Percentiles rank a stretch among this genome's conserved stretches.
Evolutionary conservation across 2,797 vertebrate genomes (phyloP).

Genomic region (Phataginus tricuspis): DNA sequence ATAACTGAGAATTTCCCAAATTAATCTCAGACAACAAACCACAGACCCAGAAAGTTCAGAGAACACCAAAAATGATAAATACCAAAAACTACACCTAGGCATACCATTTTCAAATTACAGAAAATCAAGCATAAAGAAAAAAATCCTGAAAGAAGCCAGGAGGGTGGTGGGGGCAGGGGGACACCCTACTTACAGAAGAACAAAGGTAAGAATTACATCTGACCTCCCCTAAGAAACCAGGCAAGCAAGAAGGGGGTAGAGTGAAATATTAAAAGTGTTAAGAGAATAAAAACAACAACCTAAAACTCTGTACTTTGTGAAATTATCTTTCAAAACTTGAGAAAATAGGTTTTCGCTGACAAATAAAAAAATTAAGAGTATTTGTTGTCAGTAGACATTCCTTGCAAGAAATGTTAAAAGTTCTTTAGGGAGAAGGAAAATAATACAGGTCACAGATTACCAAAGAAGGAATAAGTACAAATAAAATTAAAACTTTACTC

Average conservation of each 20-base stretch:
- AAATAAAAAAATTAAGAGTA: background rate
- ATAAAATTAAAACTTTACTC: background rate
- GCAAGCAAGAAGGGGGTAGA: background rate
- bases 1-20: background rate
- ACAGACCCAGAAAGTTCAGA: background rate
- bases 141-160: background rate
- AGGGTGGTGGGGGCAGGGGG: background rate
- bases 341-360: background rate
- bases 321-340: background rate
- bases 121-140: background rate
- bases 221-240: background rate
- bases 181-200: background rate
- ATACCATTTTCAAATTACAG: background rate
- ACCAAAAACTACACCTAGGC: background rate
- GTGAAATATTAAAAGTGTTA: background rate
- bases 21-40: background rate
- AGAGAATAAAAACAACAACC: background rate
- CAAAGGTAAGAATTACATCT: background rate
- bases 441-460: background rate
- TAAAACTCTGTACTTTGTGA: background rate
- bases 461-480: background rate
- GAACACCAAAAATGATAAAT: background rate
- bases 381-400: background rate
- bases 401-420: background rate
- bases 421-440: background rate